Percentiles rank a stretch among this genome's conserved stretches.
These are phyloP conservation scores for Athalia rosae DNA, from an alignment of 2,888 invertebrate genomes.

Conservation along the genomic window DNA sequence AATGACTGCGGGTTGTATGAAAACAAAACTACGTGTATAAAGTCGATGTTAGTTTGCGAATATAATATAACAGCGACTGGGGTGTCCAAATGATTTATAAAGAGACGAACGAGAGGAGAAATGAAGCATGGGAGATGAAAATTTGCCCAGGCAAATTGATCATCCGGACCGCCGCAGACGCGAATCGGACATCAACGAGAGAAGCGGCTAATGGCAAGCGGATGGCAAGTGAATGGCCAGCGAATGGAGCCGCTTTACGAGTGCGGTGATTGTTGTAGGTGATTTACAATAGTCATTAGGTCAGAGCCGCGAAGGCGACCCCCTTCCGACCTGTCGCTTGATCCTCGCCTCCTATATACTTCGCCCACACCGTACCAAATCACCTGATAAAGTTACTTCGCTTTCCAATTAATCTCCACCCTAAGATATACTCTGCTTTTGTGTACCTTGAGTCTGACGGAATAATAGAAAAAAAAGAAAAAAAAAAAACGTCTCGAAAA, in stretches of 20 bases:
- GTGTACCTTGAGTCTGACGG: neutral
- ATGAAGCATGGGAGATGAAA: neutral
- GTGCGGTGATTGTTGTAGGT: conserved; percentile 51
- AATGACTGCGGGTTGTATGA: too few species aligned
- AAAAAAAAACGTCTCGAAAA: neutral
- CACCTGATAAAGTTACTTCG: conserved; percentile 18
- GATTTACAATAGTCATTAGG: conserved; percentile 61
- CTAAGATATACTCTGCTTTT: too few species aligned
- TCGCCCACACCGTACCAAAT: conserved; percentile 24
- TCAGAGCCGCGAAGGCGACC: conserved; percentile 53
- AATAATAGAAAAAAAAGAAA: neutral
- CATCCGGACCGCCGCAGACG: conserved; percentile 20
- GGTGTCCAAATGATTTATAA: conserved; percentile 43
- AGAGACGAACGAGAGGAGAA: neutral
- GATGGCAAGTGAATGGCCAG: conserved; percentile 52
- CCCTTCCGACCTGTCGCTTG: too few species aligned
- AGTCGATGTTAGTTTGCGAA: neutral
- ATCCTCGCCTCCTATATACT: neutral
- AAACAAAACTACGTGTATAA: neutral
- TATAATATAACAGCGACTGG: conserved; percentile 9
- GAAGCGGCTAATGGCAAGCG: conserved; percentile 35
- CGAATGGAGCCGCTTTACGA: conserved; percentile 57
- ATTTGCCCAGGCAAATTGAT: conserved; percentile 30
- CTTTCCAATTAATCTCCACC: conserved; percentile 20
- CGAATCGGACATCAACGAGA: conserved; percentile 30